Percentiles rank a stretch among this genome's conserved stretches.
Conservation (phyloP, 2,113 vertebrate species). For the Oxyruncus cristatus region DNA sequence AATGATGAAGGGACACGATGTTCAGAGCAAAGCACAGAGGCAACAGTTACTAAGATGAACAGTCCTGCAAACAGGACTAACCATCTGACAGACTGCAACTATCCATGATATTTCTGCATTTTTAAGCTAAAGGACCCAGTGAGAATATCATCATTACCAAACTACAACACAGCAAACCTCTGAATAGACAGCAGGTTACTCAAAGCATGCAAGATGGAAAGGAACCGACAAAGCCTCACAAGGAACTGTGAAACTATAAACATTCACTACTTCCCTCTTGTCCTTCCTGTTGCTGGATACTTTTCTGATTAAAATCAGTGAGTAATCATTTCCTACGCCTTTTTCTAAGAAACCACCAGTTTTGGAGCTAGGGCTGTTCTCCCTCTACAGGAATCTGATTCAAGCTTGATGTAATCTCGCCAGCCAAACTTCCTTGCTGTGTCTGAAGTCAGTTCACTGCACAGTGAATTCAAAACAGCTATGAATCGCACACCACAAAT, state of each 20-base stretch:
- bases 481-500: slow-evolving; percentile 14
- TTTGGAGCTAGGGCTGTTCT: background rate
- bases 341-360: slow-evolving; percentile 32
- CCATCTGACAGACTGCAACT: background rate
- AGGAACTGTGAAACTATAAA: background rate
- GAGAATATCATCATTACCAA: background rate
- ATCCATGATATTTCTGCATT: fast-evolving
- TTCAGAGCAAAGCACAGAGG: background rate
- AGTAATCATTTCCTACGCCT: slow-evolving; percentile 12
- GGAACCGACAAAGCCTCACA: background rate
- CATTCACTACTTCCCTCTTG: background rate
- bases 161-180: background rate
- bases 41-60: background rate
- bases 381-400: background rate
- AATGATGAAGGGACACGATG: background rate
- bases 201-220: background rate
- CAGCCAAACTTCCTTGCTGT: slow-evolving; percentile 12
- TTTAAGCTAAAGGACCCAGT: background rate
- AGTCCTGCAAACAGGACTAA: background rate
- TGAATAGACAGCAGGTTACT: background rate
- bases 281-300: background rate
- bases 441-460: slow-evolving; percentile 14
- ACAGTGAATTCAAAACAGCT: slow-evolving; percentile 41
- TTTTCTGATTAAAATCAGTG: slow-evolving; percentile 23
- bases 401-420: background rate